Conservation (phyloP, 2,888 invertebrate species). For the Pseudococcus longispinus region DNA sequence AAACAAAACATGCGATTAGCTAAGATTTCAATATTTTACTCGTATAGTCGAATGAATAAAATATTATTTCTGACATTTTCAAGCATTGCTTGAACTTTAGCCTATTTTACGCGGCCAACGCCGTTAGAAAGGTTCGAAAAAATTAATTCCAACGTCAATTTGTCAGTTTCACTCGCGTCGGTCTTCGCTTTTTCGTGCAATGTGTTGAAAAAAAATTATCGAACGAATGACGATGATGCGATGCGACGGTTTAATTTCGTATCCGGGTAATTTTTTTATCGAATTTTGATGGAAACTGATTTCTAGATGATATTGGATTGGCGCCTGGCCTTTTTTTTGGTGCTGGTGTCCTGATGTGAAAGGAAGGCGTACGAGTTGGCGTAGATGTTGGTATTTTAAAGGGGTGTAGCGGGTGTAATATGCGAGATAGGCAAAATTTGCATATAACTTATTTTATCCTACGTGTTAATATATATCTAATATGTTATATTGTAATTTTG, state of each 20-base stretch:
- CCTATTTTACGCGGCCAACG: not conserved
- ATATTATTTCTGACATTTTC: slow-evolving; percentile 18
- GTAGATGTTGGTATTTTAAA: too few relatives aligned
- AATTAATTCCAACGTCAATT: not conserved
- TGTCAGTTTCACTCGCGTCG: not conserved
- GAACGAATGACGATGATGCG: not conserved
- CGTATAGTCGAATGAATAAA: not conserved
- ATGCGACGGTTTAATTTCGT: not conserved
- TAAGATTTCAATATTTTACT: not conserved
- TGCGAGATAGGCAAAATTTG: too few relatives aligned
- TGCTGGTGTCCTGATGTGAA: too few relatives aligned
- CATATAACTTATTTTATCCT: too few relatives aligned
- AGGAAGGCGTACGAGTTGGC: too few relatives aligned
- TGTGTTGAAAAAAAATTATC: not conserved
- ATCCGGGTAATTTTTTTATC: not conserved
- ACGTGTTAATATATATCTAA: too few relatives aligned
- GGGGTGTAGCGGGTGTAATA: too few relatives aligned
- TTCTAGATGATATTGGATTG: not conserved
- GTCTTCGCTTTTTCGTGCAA: not conserved
- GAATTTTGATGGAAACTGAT: not conserved
- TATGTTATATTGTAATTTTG: too few relatives aligned
- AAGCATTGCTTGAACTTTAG: not conserved
- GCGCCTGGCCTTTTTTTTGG: too few relatives aligned
- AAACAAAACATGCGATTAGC: slow-evolving; percentile 18
- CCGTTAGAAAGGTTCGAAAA: slow-evolving; percentile 1